phyloP scores from a whole-genome alignment of 1,140 invertebrate species.

The Drosophila cardini region DNA sequence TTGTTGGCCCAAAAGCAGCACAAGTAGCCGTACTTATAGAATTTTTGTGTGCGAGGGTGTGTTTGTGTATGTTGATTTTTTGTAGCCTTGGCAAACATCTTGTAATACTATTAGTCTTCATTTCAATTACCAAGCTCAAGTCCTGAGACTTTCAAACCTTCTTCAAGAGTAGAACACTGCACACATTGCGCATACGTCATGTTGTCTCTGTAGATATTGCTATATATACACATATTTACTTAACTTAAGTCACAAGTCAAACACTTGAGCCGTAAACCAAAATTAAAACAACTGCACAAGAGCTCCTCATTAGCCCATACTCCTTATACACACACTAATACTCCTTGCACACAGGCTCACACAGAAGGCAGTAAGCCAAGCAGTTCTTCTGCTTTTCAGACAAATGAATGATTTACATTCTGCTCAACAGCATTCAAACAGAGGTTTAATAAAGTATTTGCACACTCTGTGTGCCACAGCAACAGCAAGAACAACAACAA shows the following conservation, averaged over 20 bases:
- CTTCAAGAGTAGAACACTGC: slow-evolving; percentile 18
- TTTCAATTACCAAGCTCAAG: slow-evolving; percentile 67
- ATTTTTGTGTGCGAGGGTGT: neutral
- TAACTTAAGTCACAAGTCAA: slow-evolving; percentile 64
- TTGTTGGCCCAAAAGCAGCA: slow-evolving; percentile 22
- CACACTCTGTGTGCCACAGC: slow-evolving; percentile 71
- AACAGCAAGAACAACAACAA: slow-evolving; percentile 12
- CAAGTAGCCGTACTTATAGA: slow-evolving; percentile 6
- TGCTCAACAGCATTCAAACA: slow-evolving; percentile 37
- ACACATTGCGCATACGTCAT: slow-evolving; percentile 53
- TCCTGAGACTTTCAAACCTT: neutral
- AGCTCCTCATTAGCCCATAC: slow-evolving; percentile 62
- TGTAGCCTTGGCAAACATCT: slow-evolving; percentile 42
- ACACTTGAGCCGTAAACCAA: slow-evolving; percentile 62
- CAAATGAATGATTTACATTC: slow-evolving; percentile 50
- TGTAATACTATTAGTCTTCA: slow-evolving; percentile 64
- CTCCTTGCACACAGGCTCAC: neutral
- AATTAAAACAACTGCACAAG: slow-evolving; percentile 45
- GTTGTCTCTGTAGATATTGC: slow-evolving; percentile 27
- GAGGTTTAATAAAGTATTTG: slow-evolving; percentile 81
- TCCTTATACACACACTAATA: neutral
- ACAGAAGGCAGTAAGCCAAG: neutral
- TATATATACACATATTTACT: slow-evolving; percentile 24
- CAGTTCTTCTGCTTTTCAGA: slow-evolving; percentile 10
- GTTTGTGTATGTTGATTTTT: neutral